Base-by-base conservation (phyloP, 2,113 vertebrate genomes). In the Ciconia stormi region DNA sequence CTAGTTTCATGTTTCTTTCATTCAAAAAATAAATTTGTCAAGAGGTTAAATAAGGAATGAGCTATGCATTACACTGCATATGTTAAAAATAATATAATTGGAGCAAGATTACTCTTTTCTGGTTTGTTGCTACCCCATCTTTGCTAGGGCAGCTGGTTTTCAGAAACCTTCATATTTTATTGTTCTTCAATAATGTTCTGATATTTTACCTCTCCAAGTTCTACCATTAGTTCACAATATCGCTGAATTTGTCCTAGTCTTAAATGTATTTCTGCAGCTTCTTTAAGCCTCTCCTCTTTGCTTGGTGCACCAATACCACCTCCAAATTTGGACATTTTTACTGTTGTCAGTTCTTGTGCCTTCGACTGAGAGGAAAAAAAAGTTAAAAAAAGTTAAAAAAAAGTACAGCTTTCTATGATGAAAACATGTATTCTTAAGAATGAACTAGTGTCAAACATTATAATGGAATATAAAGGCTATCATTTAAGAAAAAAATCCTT, bases 201-300 rank as follows among this genome's bases (percentile, higher is more conserved):
- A 19, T 63, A 66, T 42, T 72, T 97, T 98, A 99, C 99, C 99
- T 99, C 99, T 97, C 99, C 99, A 81, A 99, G 99, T 94, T 99
- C 99, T 96, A 99, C 99, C 99, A 99, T 99, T 42, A 99, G 98
- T 95, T 99, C 99, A 98, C 99, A 99, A 79, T 99, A 99, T 97
- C 99, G 98, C 85, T 99, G 99, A 94, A 99, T 98, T 91, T 99
- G 99, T 70, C 99, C 99, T 67, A 99, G 95, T 96, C 99, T 98
- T 96, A 99, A 97, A 86, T 99, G 99, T 94, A 99, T 99, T 89
- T 99, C 98, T 27, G 99, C 99, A 42, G 99, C 99, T 96, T 99
- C 99, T 87, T 98, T 99, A 76, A 99, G 98, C n/a, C 99, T 97
- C 94, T 99, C 99, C 85, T 99, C 99, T 93, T 99, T 99, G 95